These are phyloP conservation scores for Protobothrops flavoviridis DNA, from an alignment of 2,113 vertebrate genomes.

Conservation along the genomic window DNA sequence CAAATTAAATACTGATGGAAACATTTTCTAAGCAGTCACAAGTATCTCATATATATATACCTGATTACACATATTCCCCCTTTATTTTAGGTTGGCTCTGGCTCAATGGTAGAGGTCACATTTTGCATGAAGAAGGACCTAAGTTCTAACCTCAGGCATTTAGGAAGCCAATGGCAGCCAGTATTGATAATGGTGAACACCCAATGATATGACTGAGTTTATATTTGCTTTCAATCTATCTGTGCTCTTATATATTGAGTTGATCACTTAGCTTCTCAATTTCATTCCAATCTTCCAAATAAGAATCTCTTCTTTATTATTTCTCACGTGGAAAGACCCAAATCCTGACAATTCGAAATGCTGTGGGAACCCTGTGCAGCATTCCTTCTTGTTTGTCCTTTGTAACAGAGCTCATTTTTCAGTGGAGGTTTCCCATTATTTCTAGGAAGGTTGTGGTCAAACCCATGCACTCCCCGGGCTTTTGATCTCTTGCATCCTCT, in stretches of 20 bases:
- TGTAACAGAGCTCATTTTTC: slow-evolving; percentile 68
- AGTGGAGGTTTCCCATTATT: slow-evolving; percentile 67
- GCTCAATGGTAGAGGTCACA: neutral
- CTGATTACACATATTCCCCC: neutral
- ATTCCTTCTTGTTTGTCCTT: slow-evolving; percentile 62
- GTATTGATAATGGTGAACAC: neutral
- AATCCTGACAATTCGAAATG: slow-evolving; percentile 47
- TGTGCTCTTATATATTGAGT: slow-evolving; percentile 31
- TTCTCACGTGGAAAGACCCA: slow-evolving; percentile 43
- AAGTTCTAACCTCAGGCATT: neutral
- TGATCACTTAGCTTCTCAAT: neutral
- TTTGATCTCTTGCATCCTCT: slow-evolving; percentile 84
- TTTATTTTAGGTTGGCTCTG: neutral
- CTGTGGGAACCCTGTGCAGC: slow-evolving; percentile 54
- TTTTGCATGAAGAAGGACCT: neutral
- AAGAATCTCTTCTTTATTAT: slow-evolving; percentile 59
- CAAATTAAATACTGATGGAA: neutral
- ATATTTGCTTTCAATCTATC: neutral
- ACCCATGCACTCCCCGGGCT: slow-evolving; percentile 70
- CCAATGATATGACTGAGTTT: neutral
- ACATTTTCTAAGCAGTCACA: neutral
- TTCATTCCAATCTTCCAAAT: slow-evolving; percentile 56
- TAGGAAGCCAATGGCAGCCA: neutral
- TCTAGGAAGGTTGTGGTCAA: slow-evolving; percentile 65
- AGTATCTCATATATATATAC: neutral